Evolutionary conservation across 2,113 vertebrate species (phyloP).

Genomic region (Sinocyclocheilus grahami): DNA sequence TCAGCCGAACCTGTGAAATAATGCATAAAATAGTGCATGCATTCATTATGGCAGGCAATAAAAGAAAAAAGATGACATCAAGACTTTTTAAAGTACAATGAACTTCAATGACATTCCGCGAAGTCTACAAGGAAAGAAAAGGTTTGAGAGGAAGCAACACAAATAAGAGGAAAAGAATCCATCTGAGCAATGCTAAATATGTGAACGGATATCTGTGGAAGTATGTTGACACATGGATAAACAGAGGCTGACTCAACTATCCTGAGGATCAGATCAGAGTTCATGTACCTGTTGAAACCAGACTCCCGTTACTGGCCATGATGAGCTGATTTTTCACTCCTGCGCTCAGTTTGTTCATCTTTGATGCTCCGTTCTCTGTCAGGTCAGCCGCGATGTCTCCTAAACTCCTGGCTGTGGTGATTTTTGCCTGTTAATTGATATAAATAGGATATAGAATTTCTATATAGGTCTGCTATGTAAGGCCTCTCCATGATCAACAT

Average conservation of each 20-base stretch:
- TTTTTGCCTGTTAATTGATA: slow-evolving; percentile 82
- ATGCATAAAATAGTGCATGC: neutral
- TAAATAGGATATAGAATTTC: neutral
- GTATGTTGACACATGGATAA: neutral
- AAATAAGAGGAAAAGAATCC: neutral
- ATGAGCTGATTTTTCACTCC: slow-evolving; percentile 91
- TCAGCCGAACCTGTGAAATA: slow-evolving; percentile 86
- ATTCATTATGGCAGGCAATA: neutral
- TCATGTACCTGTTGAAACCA: slow-evolving; percentile 90
- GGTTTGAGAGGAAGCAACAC: neutral
- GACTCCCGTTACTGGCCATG: slow-evolving; percentile 94
- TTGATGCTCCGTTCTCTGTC: slow-evolving; percentile 84
- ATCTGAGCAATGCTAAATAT: neutral
- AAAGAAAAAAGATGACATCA: neutral
- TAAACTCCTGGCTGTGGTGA: slow-evolving; percentile 86
- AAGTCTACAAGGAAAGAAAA: neutral
- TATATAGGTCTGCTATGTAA: too few species aligned
- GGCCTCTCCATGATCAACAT: too few species aligned
- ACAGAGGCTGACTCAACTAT: neutral
- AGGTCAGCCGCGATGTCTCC: slow-evolving; percentile 92
- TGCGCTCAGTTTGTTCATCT: slow-evolving; percentile 81
- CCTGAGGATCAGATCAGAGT: neutral
- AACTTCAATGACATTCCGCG: neutral
- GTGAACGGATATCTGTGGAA: neutral
- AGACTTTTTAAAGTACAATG: neutral